These are phyloP conservation scores for Aphidoletes aphidimyza DNA, from an alignment of 2,888 invertebrate genomes.

Conservation along the genomic window DNA sequence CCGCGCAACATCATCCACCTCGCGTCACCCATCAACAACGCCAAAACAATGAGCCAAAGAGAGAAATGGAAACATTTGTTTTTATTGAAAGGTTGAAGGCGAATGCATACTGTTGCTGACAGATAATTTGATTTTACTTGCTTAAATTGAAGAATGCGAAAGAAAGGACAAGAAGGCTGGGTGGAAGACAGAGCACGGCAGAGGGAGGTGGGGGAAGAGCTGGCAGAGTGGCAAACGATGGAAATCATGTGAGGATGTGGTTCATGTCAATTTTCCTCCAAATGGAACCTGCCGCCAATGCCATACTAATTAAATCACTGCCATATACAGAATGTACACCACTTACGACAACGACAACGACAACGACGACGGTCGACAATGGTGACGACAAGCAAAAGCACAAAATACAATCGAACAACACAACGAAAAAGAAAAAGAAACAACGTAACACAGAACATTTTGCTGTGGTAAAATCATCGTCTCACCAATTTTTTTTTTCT, in stretches of 20 bases:
- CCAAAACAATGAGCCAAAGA: neutral
- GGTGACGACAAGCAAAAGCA: too few relatives aligned
- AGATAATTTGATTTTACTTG: slow-evolving; percentile 35
- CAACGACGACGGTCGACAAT: too few relatives aligned
- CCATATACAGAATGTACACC: slow-evolving; percentile 3
- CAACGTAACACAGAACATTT: neutral
- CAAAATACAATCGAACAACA: too few relatives aligned
- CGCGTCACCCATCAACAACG: too few relatives aligned
- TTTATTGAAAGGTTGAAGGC: slow-evolving; percentile 12
- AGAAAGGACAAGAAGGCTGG: too few relatives aligned
- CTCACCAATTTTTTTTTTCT: neutral
- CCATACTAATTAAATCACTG: slow-evolving; percentile 10
- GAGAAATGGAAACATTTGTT: slow-evolving; percentile 29
- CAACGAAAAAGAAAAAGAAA: neutral
- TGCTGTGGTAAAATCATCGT: slow-evolving; percentile 10
- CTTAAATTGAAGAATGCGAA: too few relatives aligned
- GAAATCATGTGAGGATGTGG: neutral
- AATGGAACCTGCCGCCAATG: slow-evolving; percentile 1
- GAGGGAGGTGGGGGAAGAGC: too few relatives aligned
- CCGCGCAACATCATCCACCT: too few relatives aligned
- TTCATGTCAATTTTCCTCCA: slow-evolving; percentile 1
- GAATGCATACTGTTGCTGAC: slow-evolving; percentile 27
- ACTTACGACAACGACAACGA: too few relatives aligned
- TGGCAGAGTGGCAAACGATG: neutral
- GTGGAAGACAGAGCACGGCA: too few relatives aligned